Conservation (phyloP, 2,888 invertebrate species). For the Horisme vitalbata region DNA sequence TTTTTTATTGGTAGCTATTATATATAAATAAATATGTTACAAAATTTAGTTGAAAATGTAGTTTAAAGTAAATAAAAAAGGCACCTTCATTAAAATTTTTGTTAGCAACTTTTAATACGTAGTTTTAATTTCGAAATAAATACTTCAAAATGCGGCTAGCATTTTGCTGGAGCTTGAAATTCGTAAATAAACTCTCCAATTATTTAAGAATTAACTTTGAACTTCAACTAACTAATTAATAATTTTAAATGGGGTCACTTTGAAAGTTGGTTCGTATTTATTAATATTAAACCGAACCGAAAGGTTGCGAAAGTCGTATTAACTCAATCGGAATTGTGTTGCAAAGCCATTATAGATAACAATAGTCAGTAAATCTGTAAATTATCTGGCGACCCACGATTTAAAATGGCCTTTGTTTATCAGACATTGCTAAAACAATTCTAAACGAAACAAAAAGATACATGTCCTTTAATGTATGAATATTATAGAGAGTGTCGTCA, state of each 20-base stretch:
- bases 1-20: too few relatives aligned
- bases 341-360: constrained; percentile 32
- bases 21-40: too few relatives aligned
- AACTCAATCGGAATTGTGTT: constrained; percentile 33
- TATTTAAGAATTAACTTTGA: background rate
- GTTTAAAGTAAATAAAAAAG: too few relatives aligned
- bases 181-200: background rate
- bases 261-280: constrained; percentile 14
- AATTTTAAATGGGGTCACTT: constrained; percentile 10
- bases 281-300: constrained; percentile 14
- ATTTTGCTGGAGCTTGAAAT: background rate
- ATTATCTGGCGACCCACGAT: constrained; percentile 29
- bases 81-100: too few relatives aligned
- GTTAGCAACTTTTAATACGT: too few relatives aligned
- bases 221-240: constrained; percentile 9
- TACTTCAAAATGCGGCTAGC: too few relatives aligned
- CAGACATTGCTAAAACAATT: constrained; percentile 18
- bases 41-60: too few relatives aligned
- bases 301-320: constrained; percentile 23
- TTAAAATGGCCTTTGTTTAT: constrained; percentile 20
- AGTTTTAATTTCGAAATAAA: too few relatives aligned
- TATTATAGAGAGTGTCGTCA: too few relatives aligned
- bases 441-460: constrained; percentile 8
- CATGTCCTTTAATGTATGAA: constrained; percentile 2
- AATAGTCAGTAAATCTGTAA: constrained; percentile 26